These are phyloP conservation scores for Diabrotica balteata DNA, from an alignment of 2,888 invertebrate genomes.

Conservation along the genomic window DNA sequence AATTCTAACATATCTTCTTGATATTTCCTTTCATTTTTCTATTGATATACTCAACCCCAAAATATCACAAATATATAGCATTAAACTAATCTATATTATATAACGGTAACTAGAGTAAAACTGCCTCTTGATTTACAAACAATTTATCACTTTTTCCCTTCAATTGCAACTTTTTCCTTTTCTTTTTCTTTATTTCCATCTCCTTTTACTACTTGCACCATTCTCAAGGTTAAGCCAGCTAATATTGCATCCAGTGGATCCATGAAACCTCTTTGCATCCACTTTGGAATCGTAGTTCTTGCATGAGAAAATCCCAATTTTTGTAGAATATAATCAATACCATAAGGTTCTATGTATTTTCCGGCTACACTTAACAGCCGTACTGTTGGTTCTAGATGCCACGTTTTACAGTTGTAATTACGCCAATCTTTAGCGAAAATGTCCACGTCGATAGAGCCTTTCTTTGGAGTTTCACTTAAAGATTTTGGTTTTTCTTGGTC, in stretches of 20 bases:
- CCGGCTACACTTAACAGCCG: constrained; percentile 70
- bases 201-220: constrained; percentile 64
- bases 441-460: constrained; percentile 63
- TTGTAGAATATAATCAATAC: constrained; percentile 97
- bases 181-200: constrained; percentile 52
- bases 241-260: constrained; percentile 95
- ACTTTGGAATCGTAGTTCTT: constrained; percentile 97
- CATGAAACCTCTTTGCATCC: constrained; percentile 98
- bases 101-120: constrained; percentile 13
- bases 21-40: background rate
- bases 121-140: background rate
- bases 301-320: constrained; percentile 98
- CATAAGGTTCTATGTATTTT: constrained; percentile 97
- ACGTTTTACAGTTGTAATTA: constrained; percentile 90
- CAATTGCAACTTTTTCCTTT: constrained; percentile 34
- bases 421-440: constrained; percentile 85
- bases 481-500: constrained; percentile 47
- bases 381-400: constrained; percentile 96
- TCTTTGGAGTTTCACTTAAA: constrained; percentile 46
- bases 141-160: constrained; percentile 28
- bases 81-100: constrained; percentile 7
- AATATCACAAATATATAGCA: constrained; percentile 21
- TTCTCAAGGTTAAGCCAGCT: constrained; percentile 77
- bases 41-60: constrained; percentile 9
- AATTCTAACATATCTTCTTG: background rate